Percentiles rank a stretch among this genome's conserved stretches.
These are phyloP conservation scores for Geotrypetes seraphini DNA, from an alignment of 2,797 vertebrate genomes.

Conservation along the genomic window DNA sequence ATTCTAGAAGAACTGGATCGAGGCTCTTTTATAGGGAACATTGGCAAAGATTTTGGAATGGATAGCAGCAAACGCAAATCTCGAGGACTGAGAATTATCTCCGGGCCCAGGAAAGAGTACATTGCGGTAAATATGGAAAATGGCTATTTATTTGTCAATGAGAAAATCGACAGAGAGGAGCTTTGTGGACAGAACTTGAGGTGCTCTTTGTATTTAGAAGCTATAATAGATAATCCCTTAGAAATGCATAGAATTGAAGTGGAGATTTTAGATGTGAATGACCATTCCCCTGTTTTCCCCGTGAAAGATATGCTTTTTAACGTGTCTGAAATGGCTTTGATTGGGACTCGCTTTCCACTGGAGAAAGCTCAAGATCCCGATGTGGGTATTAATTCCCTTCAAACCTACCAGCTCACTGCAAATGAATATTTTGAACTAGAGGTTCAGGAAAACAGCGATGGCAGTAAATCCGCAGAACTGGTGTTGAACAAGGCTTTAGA, in stretches of 20 bases:
- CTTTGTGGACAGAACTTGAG: constrained; percentile 29
- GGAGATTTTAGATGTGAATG: constrained; percentile 40
- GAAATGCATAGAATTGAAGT: constrained; percentile 37
- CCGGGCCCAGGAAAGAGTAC: constrained; percentile 37
- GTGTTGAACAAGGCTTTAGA: constrained; percentile 35
- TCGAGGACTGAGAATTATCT: constrained; percentile 34
- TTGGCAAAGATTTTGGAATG: constrained; percentile 32
- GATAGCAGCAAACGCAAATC: constrained; percentile 26
- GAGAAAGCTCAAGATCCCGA: constrained; percentile 36
- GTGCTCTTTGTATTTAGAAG: constrained; percentile 37
- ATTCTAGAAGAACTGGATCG: constrained; percentile 33
- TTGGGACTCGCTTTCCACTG: constrained; percentile 32
- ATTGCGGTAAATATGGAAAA: constrained; percentile 42
- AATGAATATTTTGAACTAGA: constrained; percentile 33
- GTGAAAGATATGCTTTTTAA: constrained; percentile 30
- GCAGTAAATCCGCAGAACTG: constrained; percentile 27
- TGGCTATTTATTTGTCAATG: constrained; percentile 37
- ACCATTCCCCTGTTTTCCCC: constrained; percentile 37
- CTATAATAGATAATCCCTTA: constrained; percentile 35
- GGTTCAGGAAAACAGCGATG: constrained; percentile 50
- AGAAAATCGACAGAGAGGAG: constrained; percentile 35
- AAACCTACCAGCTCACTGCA: constrained; percentile 32
- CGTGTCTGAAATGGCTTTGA: constrained; percentile 24
- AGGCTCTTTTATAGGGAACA: constrained; percentile 34
- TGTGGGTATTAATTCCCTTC: constrained; percentile 33